Base-by-base conservation (phyloP, 2,797 vertebrate genomes). In the Catharus ustulatus region DNA sequence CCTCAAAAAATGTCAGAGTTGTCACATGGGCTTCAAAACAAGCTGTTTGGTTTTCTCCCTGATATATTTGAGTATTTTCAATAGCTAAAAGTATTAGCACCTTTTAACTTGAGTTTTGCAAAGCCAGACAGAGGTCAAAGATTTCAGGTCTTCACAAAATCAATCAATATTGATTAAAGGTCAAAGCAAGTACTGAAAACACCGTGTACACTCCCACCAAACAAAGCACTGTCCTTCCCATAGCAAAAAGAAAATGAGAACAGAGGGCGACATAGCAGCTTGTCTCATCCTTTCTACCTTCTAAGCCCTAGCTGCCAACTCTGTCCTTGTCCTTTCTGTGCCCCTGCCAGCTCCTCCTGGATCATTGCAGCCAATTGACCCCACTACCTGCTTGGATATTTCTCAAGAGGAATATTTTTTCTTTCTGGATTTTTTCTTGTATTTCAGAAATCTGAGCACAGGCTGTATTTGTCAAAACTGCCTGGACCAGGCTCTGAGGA, bases 161-260 rank as follows among this genome's bases (percentile, higher is more conserved):
- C 54, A 88, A 86, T 88, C 66, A 36, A 48, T 93, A 94, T 81
- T 54, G 85, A 96, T 91, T 93, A 88, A 94, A 93, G 73, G 80
- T 87, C 85, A 93, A 74, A 61, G 30, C 15, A 73, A 93, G 27
- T 78, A 58, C 46, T 38, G 62, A 85, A 88, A 94, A 72, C 26
- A 57, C 20, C 59, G 27, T 5, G 1, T 34, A 27, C 48, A 46
- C 55, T 93, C 59, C 46, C 55, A 84, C n/a, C 15, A 85, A 68
- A 87, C 55, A 73, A 64, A 80, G 26, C 29, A 54, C 30, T 16
- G n/a, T 86, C 38, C n/a, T 86, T 78, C n/a, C 42, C 61, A 19
- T 7, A 43, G 26, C 12, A 86, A 83, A 83, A 83, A 63, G 7
- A 61, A 68, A 76, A 80, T 40, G 27, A 52, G 40, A 85, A 62